Conservation (phyloP, 2,113 vertebrate species). For the Osmerus mordax region DNA sequence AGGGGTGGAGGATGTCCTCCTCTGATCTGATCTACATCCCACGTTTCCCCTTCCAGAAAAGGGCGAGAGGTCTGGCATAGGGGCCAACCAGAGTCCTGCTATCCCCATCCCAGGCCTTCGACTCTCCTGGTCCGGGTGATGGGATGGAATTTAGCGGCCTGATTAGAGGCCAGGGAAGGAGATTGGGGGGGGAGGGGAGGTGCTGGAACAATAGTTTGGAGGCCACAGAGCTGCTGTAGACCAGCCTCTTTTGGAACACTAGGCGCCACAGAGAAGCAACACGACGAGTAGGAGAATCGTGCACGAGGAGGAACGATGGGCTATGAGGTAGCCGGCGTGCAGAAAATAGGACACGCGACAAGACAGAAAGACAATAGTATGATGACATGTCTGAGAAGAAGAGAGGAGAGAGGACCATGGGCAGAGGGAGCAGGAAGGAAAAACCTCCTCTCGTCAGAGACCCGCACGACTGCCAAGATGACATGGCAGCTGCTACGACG, state of each 20-base stretch:
- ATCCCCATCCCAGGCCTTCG: not conserved
- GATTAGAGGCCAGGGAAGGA: not conserved
- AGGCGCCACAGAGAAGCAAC: too few species aligned
- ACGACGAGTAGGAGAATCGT: not conserved
- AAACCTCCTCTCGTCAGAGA: conserved; percentile 27
- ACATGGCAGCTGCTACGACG: conserved; percentile 31
- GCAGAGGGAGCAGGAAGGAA: conserved; percentile 16
- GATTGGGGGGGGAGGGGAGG: not conserved
- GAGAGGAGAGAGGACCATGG: not conserved
- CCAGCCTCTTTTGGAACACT: too few species aligned
- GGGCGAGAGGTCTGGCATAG: not conserved
- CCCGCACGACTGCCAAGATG: conserved; percentile 2
- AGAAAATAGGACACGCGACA: too few species aligned
- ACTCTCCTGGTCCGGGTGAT: conserved; percentile 8
- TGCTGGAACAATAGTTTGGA: too few species aligned
- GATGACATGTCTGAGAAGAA: not conserved
- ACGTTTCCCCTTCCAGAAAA: not conserved
- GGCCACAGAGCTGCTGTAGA: too few species aligned
- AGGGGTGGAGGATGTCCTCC: not conserved
- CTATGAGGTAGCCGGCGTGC: too few species aligned
- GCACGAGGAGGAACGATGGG: not conserved
- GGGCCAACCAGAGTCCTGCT: conserved; percentile 9
- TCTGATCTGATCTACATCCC: not conserved
- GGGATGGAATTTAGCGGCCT: not conserved
- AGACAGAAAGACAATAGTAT: too few species aligned